Percentiles rank a stretch among this genome's conserved stretches.
These are phyloP conservation scores for Bombus waltoni DNA, from an alignment of 1,140 invertebrate species.

Conservation along the genomic window DNA sequence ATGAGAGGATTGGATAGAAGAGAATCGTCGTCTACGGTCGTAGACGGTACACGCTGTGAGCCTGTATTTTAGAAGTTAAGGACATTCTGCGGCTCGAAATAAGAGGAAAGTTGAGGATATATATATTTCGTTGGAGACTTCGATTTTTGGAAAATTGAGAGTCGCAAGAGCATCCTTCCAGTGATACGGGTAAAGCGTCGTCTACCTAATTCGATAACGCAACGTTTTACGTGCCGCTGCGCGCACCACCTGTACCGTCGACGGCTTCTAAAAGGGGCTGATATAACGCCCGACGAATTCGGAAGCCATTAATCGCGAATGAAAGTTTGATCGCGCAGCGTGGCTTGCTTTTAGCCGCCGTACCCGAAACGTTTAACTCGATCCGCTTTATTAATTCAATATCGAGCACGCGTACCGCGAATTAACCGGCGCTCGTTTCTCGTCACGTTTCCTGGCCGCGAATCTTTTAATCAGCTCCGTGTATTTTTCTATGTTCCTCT, in stretches of 20 bases:
- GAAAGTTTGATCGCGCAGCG: conserved; percentile 31
- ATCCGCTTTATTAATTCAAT: conserved; percentile 47
- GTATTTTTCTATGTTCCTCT: not conserved
- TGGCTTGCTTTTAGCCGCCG: not conserved
- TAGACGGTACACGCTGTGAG: not conserved
- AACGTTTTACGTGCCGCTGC: conserved; percentile 27
- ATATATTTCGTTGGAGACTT: no score
- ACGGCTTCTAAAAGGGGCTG: not conserved
- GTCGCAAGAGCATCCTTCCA: no score
- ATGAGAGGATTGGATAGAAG: no score
- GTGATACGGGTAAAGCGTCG: not conserved
- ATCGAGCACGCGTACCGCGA: conserved; percentile 6
- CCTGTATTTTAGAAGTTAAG: no score
- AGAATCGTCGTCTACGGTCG: not conserved
- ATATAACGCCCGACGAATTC: conserved; percentile 1
- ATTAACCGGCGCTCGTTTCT: conserved; percentile 25
- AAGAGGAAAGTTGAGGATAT: no score
- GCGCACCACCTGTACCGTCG: conserved; percentile 15
- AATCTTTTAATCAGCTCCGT: conserved; percentile 1
- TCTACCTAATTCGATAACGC: conserved; percentile 18
- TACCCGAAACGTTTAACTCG: conserved; percentile 8
- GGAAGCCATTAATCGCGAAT: conserved; percentile 17
- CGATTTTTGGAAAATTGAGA: no score
- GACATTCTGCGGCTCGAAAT: no score
- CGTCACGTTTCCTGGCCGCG: not conserved